These are phyloP conservation scores for Pteropus alecto DNA, from an alignment of 2,113 vertebrate species.

Conservation along the genomic window DNA sequence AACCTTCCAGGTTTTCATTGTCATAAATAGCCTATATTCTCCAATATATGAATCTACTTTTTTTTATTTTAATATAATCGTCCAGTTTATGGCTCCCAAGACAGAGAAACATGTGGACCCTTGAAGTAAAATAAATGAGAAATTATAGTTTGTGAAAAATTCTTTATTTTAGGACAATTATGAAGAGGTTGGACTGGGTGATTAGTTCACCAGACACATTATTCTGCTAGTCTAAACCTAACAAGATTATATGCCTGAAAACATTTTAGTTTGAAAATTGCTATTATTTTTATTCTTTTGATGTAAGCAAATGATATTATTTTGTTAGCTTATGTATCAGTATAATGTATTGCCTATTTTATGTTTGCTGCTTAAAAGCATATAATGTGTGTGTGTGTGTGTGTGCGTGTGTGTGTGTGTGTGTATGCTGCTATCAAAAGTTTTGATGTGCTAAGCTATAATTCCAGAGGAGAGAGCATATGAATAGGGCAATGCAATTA, in stretches of 20 bases:
- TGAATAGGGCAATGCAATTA: not conserved
- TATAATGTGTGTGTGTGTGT: not conserved
- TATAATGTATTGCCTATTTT: not conserved
- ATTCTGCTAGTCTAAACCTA: not conserved
- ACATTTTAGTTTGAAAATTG: conserved; percentile 5
- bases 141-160: not conserved
- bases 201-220: not conserved
- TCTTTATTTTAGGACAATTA: not conserved
- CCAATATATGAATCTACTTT: not conserved
- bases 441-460: not conserved
- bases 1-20: not conserved
- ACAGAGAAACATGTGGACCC: not conserved
- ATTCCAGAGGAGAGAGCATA: not conserved
- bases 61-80: not conserved
- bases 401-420: no score
- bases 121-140: not conserved
- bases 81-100: not conserved
- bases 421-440: not conserved
- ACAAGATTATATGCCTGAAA: not conserved
- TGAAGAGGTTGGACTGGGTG: not conserved
- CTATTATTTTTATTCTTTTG: not conserved
- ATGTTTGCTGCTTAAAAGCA: not conserved
- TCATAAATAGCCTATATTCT: not conserved
- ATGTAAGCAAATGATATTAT: not conserved
- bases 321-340: not conserved